Percentiles rank a stretch among this genome's conserved stretches.
These are phyloP conservation scores for Lithophane leautieri DNA, from an alignment of 2,888 invertebrate species.

Conservation along the genomic window DNA sequence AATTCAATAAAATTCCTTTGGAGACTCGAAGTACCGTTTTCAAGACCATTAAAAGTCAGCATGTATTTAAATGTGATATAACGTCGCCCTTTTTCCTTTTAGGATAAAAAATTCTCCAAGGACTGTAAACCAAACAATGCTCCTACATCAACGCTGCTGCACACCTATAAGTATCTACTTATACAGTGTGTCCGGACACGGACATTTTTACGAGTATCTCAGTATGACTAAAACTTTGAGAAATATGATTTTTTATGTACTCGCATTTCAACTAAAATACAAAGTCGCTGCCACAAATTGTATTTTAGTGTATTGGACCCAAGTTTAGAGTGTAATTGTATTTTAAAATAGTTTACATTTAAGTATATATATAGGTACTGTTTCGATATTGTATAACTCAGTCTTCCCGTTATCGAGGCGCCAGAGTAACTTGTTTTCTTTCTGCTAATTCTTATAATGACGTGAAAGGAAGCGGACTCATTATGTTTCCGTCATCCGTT, in stretches of 20 bases:
- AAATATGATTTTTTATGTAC: no score
- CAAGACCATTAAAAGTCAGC: conserved; percentile 34
- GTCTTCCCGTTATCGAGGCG: conserved; percentile 42
- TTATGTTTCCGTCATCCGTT: conserved; percentile 56
- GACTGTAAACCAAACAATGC: conserved; percentile 22
- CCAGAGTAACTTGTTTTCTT: conserved; percentile 54
- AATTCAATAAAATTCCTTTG: neutral
- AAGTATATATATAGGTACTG: no score
- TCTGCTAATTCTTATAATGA: conserved; percentile 57
- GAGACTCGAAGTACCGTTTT: neutral
- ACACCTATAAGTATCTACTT: neutral
- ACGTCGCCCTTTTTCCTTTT: conserved; percentile 40
- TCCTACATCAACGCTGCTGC: conserved; percentile 20
- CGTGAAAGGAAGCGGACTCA: conserved; percentile 48
- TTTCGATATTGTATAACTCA: conserved; percentile 31
- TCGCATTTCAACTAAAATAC: no score
- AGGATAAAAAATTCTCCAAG: conserved; percentile 26
- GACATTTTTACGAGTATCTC: no score
- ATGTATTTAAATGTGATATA: conserved; percentile 38
- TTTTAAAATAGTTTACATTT: no score
- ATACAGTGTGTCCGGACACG: no score
- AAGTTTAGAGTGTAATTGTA: no score
- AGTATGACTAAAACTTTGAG: no score
- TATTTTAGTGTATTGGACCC: no score
- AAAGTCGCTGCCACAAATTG: no score